Percentiles rank a stretch among this genome's conserved stretches.
These are phyloP conservation scores for Cyclina sinensis DNA, from an alignment of 1,140 invertebrate genomes.

Conservation along the genomic window DNA sequence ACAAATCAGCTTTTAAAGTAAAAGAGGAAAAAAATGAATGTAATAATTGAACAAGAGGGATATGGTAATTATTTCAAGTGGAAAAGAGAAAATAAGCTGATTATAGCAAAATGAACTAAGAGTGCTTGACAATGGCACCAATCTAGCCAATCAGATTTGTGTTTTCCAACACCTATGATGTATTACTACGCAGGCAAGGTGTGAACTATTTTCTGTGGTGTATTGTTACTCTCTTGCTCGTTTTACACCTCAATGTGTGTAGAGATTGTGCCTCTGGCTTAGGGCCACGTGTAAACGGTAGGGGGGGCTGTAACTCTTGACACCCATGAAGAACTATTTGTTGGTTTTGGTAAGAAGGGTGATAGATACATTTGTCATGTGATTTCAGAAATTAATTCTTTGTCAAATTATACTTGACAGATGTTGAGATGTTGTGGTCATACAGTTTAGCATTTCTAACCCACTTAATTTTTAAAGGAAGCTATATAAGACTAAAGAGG, in stretches of 20 bases:
- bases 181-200: conserved; percentile 40
- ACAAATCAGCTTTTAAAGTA: not conserved
- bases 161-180: conserved; percentile 50
- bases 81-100: conserved; percentile 7
- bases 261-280: not conserved
- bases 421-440: conserved; percentile 21
- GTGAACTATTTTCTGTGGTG: conserved; percentile 48
- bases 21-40: not conserved
- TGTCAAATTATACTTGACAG: conserved; percentile 38
- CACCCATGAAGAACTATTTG: conserved; percentile 29
- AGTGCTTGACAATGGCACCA: not conserved
- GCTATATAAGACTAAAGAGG: no score
- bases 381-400: conserved; percentile 42
- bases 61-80: conserved; percentile 28
- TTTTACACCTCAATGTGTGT: conserved; percentile 31
- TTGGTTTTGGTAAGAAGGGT: conserved; percentile 32
- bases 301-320: conserved; percentile 11
- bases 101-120: conserved; percentile 11
- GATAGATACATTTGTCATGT: conserved; percentile 36
- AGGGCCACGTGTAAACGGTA: conserved; percentile 10
- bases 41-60: conserved; percentile 32
- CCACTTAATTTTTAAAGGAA: no score
- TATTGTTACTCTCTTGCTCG: conserved; percentile 15
- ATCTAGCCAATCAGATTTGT: conserved; percentile 38
- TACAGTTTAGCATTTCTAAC: not conserved